Evolutionary conservation across 2,797 vertebrate species (phyloP).

Genomic region (Phataginus tetradactyla): DNA sequence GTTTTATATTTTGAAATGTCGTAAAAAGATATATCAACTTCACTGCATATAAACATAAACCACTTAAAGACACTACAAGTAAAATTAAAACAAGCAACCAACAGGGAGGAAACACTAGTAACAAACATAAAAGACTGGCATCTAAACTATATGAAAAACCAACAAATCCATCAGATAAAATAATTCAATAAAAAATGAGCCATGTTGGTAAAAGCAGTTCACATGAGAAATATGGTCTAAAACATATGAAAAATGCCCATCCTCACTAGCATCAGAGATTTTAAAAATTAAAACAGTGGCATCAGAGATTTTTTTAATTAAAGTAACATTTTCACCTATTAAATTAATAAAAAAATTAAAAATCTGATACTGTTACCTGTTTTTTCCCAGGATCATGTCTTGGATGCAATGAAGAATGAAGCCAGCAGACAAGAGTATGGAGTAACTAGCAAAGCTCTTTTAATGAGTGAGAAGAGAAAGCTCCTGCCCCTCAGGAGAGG

Average conservation of each 20-base stretch:
- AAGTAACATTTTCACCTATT: not conserved
- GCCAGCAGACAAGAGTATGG: too few relatives aligned
- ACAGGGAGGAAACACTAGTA: not conserved
- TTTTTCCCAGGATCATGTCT: too few relatives aligned
- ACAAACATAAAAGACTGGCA: not conserved
- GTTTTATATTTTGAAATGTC: not conserved
- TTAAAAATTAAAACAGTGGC: not conserved
- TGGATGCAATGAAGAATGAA: too few relatives aligned
- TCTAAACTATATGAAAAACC: not conserved
- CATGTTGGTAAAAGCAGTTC: not conserved
- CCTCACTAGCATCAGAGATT: not conserved
- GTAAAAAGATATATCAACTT: slow-evolving; percentile 1
- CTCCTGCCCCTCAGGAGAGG: too few relatives aligned
- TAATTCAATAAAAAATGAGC: slow-evolving; percentile 2
- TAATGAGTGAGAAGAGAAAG: too few relatives aligned
- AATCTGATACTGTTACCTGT: not conserved
- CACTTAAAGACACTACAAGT: not conserved
- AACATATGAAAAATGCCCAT: slow-evolving; percentile 7
- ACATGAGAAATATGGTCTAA: not conserved
- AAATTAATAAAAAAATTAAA: not conserved
- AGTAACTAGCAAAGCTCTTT: too few relatives aligned
- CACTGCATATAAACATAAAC: slow-evolving; percentile 28
- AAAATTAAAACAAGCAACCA: not conserved
- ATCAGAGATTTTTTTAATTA: not conserved
- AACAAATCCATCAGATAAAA: not conserved